phyloP scores from a whole-genome alignment of 92 coral and sea anemone species.

The Parazoanthus swiftii region DNA sequence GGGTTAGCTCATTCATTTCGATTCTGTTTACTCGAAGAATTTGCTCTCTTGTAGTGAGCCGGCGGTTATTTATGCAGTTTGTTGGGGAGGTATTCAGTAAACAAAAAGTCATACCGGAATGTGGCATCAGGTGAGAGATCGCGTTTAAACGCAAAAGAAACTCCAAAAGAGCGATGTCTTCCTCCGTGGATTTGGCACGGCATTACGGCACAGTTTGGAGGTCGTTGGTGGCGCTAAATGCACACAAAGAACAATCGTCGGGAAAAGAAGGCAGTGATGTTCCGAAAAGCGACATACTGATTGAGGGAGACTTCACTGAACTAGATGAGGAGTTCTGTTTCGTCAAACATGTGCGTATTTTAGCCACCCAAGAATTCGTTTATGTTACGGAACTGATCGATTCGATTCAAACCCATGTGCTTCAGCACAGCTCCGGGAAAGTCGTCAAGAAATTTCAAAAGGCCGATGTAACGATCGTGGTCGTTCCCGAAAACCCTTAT shows the following conservation, averaged over 20 bases:
- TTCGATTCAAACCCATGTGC: constrained; percentile 62
- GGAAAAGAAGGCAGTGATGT: constrained; percentile 7
- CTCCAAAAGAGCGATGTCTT: constrained; percentile 22
- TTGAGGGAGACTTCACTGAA: constrained; percentile 89
- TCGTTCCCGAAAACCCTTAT: constrained; percentile 73
- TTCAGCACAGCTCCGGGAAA: constrained; percentile 81
- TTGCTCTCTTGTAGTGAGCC: constrained; percentile 36
- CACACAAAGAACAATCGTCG: constrained; percentile 22
- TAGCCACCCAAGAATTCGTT: constrained; percentile 79
- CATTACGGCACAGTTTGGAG: constrained; percentile 35
- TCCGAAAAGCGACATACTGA: constrained; percentile 63
- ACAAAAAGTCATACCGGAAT: constrained; percentile 25
- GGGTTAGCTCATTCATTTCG: constrained; percentile 39
- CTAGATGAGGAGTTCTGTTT: constrained; percentile 73
- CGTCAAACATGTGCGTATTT: constrained; percentile 77
- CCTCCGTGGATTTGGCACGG: constrained; percentile 23
- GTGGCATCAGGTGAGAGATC: background rate
- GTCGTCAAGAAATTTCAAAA: constrained; percentile 68
- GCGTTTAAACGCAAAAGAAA: constrained; percentile 7
- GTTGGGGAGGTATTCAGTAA: constrained; percentile 9
- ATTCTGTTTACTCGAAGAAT: constrained; percentile 53
- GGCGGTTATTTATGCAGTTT: constrained; percentile 8
- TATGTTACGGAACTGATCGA: constrained; percentile 78
- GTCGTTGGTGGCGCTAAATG: constrained; percentile 22
- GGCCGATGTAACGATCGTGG: constrained; percentile 65